Evolutionary conservation across 35 echinoderm and acorn worm species (phyloP).

Genomic region (Stichopus chloronotus): DNA sequence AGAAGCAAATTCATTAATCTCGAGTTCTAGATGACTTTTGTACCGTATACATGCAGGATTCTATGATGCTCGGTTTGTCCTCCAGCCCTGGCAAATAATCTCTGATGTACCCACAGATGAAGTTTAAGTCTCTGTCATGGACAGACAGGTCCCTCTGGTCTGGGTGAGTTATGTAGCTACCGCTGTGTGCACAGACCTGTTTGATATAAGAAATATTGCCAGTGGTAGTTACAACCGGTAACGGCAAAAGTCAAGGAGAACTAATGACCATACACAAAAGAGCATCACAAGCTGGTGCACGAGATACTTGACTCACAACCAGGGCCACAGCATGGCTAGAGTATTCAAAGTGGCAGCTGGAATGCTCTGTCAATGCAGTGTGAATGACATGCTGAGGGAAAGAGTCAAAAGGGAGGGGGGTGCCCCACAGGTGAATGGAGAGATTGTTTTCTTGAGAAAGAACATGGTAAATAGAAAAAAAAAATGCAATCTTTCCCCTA

Average conservation of each 20-base stretch:
- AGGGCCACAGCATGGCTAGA: neutral
- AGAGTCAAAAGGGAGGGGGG: no score
- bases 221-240: neutral
- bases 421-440: no score
- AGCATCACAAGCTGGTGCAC: neutral
- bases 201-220: neutral
- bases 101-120: conserved; percentile 41
- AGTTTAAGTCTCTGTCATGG: conserved; percentile 45
- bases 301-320: no score
- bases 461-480: no score
- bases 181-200: conserved; percentile 25
- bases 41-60: conserved; percentile 82
- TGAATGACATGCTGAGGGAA: neutral
- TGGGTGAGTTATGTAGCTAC: conserved; percentile 48
- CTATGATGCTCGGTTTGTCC: conserved; percentile 54
- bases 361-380: neutral
- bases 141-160: conserved; percentile 50
- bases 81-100: conserved; percentile 66
- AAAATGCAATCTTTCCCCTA: no score
- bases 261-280: neutral
- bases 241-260: neutral
- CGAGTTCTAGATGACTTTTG: no score
- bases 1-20: no score
- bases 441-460: no score
- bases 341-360: neutral